These are phyloP conservation scores for Albula glossodonta DNA, from an alignment of 2,113 vertebrate species.

Conservation along the genomic window DNA sequence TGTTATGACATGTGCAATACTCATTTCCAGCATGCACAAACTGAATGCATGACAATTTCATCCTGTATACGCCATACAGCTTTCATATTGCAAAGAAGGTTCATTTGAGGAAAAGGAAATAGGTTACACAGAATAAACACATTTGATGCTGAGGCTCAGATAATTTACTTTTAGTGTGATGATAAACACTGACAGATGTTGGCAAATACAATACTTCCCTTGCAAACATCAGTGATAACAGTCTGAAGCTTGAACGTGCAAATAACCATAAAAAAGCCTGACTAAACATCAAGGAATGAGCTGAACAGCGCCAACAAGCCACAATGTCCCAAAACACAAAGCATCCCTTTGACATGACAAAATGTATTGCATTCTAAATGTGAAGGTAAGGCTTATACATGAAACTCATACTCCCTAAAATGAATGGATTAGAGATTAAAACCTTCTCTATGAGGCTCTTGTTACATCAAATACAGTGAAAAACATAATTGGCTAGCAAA, in stretches of 20 bases:
- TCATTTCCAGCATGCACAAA: background rate
- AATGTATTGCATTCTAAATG: background rate
- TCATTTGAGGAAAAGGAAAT: background rate
- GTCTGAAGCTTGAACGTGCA: conserved; percentile 6
- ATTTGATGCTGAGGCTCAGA: conserved; percentile 35
- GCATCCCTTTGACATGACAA: background rate
- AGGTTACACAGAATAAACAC: background rate
- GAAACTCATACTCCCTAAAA: background rate
- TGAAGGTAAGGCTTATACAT: background rate
- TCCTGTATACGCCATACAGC: background rate
- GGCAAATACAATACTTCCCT: conserved; percentile 41
- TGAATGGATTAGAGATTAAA: background rate
- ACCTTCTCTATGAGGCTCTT: background rate
- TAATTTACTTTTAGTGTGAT: background rate
- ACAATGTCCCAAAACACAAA: conserved; percentile 2
- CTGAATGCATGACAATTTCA: background rate
- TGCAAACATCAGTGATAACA: conserved; percentile 5
- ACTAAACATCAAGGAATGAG: conserved; percentile 17
- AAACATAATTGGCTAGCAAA: background rate
- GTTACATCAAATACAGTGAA: background rate
- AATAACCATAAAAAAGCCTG: conserved; percentile 23
- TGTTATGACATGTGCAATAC: background rate
- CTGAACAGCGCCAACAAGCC: conserved; percentile 12
- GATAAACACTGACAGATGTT: conserved; percentile 66
- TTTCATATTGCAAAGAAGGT: background rate